Evolutionary conservation across 2,797 vertebrate species (phyloP).

Genomic region (Urophycis tenuis): DNA sequence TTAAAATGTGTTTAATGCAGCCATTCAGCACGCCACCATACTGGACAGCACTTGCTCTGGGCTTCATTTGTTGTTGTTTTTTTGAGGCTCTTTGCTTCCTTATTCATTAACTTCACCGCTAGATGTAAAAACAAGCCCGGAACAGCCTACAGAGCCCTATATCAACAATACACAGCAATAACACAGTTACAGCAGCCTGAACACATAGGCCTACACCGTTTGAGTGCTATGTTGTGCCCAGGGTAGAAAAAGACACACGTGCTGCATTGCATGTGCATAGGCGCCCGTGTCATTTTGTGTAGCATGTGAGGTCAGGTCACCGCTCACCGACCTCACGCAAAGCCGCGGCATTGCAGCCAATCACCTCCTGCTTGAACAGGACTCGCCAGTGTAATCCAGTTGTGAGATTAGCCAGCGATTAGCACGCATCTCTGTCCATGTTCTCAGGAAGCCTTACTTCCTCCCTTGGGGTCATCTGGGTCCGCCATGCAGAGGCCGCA

Average conservation of each 20-base stretch:
- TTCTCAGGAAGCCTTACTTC: neutral
- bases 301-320: neutral
- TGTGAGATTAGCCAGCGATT: constrained; percentile 37
- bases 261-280: too few species aligned
- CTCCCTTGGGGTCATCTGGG: neutral
- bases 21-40: neutral
- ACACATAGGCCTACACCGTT: neutral
- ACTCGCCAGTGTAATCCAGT: constrained; percentile 30
- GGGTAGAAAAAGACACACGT: too few species aligned
- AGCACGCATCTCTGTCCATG: constrained; percentile 15
- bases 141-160: neutral
- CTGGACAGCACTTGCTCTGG: neutral
- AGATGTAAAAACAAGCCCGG: neutral
- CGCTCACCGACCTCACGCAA: constrained; percentile 18
- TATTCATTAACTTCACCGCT: neutral
- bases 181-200: neutral
- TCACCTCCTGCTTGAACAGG: constrained; percentile 13
- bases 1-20: neutral
- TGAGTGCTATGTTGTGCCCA: neutral
- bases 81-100: too few species aligned
- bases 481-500: neutral
- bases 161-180: neutral
- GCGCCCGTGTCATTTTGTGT: neutral
- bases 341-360: constrained; percentile 11
- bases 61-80: neutral